Evolutionary conservation across 2,113 vertebrate species (phyloP), one percentile per base, ranked within the genome.

Genomic region (Ochotona princeps): DNA sequence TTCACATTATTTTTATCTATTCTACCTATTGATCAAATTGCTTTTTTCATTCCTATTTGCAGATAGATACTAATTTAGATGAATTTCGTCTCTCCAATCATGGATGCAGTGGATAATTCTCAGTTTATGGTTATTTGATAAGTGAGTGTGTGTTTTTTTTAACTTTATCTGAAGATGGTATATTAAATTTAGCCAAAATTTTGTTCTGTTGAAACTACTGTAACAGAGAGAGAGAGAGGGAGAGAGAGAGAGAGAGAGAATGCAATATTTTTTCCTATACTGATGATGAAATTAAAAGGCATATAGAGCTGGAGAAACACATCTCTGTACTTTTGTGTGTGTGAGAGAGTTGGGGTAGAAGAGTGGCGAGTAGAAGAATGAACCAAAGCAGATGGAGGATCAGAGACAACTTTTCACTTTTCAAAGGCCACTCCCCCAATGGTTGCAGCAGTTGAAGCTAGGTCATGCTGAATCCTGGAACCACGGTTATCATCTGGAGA

Each of bases 111-210:
- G 38, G 26, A 21, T 49, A 23, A 91, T 44, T 17, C 28, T 88
- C 30, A 57, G 65, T 23, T 38, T 35, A 49, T 30, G 12, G 51
- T 75, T 66, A 51, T 54, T 76, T 35, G 28, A 28, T 49, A 75
- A 86, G 79, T 44, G 32, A 65, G 66, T 72, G 10, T 72, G 10
- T 76, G 21, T 74, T 63, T 66, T 67, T 94, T 83, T 80, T 60
- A 47, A 67, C 3, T 79, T 80, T 73, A 10, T 86, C 76, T 26
- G 15, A 51, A 72, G 44, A 81, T 82, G 21, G 10, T 3, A 57
- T 69, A 76, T 30, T 51, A 66, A 66, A 5, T 35, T 91, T 95
- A 32, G 73, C 17, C 65, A 78, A 82, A 85, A 78, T 38, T 7
- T 47, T 75, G 13, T 23, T 11, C 18, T 90, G 73, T 83, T 85